A percentile compares a stretch with the other conserved stretches of the same genome.
Conservation (phyloP, 2,888 invertebrate genomes). For the Pristionchus exspectatus region DNA sequence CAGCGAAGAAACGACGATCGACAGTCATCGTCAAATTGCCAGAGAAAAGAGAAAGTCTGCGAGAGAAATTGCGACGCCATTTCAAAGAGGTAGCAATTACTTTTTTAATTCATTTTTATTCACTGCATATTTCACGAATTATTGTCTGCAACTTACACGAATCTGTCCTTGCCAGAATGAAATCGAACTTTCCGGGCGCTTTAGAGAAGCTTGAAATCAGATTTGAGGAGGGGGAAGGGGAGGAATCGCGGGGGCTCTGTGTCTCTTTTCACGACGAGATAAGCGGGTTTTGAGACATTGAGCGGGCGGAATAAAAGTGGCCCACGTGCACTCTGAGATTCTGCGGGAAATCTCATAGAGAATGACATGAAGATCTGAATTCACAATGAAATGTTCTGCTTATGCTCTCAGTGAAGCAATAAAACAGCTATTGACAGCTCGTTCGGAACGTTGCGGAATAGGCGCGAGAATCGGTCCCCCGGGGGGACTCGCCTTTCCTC, state of each 20-base stretch:
- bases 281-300: slow-evolving; percentile 33
- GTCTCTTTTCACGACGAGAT: neutral
- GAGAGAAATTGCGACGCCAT: slow-evolving; percentile 22
- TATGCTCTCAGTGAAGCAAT: neutral
- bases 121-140: neutral
- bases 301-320: neutral
- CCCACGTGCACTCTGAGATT: neutral
- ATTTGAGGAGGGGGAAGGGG: neutral
- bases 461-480: neutral
- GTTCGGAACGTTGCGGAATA: neutral
- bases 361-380: neutral
- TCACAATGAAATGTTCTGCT: too few relatives aligned
- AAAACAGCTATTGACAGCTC: slow-evolving; percentile 10
- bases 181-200: slow-evolving; percentile 29
- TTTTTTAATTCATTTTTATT: neutral
- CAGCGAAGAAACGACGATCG: slow-evolving; percentile 10
- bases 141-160: neutral
- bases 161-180: neutral
- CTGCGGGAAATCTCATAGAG: neutral
- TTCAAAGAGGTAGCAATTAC: slow-evolving; percentile 7
- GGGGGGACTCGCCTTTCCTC: neutral
- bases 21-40: slow-evolving; percentile 37
- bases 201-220: neutral
- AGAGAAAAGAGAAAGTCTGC: slow-evolving; percentile 16
- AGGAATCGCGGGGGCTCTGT: neutral